Evolutionary conservation across 2,888 invertebrate species (phyloP).

Genomic region (Nomada fabriciana): DNA sequence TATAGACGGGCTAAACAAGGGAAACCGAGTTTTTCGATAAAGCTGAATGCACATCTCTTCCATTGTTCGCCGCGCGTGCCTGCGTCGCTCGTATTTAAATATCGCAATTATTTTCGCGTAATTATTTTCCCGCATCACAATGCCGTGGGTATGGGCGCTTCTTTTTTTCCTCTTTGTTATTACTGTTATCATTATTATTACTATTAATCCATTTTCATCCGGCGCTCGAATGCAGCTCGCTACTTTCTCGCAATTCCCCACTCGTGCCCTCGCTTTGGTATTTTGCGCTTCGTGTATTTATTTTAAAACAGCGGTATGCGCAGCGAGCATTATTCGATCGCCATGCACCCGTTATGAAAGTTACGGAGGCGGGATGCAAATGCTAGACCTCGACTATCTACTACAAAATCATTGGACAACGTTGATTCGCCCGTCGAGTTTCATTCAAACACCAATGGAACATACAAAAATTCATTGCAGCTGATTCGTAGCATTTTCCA

Average conservation of each 20-base stretch:
- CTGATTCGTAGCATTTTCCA: no score
- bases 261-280: not conserved
- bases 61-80: constrained; percentile 3
- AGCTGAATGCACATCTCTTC: not conserved
- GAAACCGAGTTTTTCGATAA: constrained; percentile 16
- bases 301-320: constrained; percentile 1
- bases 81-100: constrained; percentile 22
- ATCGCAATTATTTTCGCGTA: constrained; percentile 34
- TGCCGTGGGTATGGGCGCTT: not conserved
- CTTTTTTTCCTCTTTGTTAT: not conserved
- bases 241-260: not conserved
- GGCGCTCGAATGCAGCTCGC: not conserved
- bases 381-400: not conserved
- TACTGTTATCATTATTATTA: not conserved
- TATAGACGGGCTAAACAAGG: not conserved
- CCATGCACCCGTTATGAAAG: constrained; percentile 15
- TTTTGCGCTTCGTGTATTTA: constrained; percentile 4
- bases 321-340: constrained; percentile 22
- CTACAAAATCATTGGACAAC: not conserved
- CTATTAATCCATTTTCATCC: constrained; percentile 13
- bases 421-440: not conserved
- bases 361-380: not conserved
- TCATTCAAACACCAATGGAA: not conserved
- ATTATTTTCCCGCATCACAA: constrained; percentile 32
- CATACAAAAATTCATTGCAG: constrained; percentile 42